Percentiles rank a stretch among this genome's conserved stretches.
Conservation (phyloP, 2,797 vertebrate species). For the Zalophus californianus region DNA sequence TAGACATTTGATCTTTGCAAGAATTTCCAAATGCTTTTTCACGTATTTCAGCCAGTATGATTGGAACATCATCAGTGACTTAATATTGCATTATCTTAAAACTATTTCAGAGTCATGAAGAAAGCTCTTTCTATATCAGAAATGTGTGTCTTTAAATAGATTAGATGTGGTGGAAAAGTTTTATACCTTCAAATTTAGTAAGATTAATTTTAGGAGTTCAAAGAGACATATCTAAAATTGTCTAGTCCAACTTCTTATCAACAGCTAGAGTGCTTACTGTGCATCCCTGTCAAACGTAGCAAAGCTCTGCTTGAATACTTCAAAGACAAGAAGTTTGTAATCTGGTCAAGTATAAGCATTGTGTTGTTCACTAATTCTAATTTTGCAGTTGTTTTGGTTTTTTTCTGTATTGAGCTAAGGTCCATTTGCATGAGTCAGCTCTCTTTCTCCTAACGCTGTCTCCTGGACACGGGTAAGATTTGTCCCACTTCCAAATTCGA, state of each 20-base stretch:
- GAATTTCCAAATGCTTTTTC: conserved; percentile 3
- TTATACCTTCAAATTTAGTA: conserved; percentile 3
- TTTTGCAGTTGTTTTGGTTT: background rate
- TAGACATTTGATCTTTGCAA: conserved; percentile 56
- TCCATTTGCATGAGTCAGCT: background rate
- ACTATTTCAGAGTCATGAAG: background rate
- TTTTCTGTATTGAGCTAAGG: background rate
- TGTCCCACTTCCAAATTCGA: background rate
- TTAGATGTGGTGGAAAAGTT: background rate
- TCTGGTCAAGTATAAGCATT: background rate
- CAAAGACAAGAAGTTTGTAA: background rate
- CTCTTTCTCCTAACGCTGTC: background rate
- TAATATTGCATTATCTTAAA: conserved; percentile 14
- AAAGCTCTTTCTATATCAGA: background rate
- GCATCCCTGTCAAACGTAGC: background rate
- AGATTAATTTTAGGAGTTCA: conserved; percentile 20
- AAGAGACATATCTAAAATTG: background rate
- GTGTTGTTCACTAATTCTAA: background rate
- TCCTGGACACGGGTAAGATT: background rate
- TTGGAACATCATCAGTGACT: background rate
- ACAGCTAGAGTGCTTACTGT: background rate
- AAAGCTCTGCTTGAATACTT: background rate
- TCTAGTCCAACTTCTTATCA: background rate
- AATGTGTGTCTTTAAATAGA: conserved; percentile 20
- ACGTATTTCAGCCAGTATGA: conserved; percentile 15